These are phyloP conservation scores for Scaptomyza reducta DNA, from an alignment of 2,888 invertebrate species.

Conservation along the genomic window DNA sequence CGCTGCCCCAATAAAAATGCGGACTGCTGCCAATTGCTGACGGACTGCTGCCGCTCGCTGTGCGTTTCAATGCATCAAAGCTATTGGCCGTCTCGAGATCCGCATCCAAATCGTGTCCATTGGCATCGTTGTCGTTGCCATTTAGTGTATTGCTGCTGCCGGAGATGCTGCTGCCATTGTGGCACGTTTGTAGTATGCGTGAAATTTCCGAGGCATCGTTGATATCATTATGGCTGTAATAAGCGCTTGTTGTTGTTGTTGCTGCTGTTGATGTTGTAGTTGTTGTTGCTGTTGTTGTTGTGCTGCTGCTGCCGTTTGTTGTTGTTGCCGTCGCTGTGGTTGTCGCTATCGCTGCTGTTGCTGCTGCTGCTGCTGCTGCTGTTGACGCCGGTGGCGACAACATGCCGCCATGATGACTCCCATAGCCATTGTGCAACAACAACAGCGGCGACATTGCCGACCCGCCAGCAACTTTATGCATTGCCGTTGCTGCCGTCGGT, in stretches of 20 bases:
- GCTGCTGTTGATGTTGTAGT: conserved; percentile 17
- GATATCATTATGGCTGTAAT: conserved; percentile 81
- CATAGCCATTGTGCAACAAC: conserved; percentile 56
- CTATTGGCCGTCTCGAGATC: conserved; percentile 53
- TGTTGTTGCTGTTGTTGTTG: conserved; percentile 12
- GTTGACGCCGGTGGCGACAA: conserved; percentile 59
- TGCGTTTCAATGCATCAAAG: conserved; percentile 76
- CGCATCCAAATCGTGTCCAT: conserved; percentile 30
- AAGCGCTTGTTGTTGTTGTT: conserved; percentile 37
- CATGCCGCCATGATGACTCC: conserved; percentile 37
- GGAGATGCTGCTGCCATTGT: conserved; percentile 75
- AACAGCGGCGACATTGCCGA: conserved; percentile 38
- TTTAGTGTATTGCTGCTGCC: conserved; percentile 29
- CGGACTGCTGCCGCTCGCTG: conserved; percentile 30
- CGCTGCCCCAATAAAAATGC: conserved; percentile 62
- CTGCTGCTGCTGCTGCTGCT: conserved; percentile 9
- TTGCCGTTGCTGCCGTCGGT: conserved; percentile 12
- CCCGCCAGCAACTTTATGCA: conserved; percentile 31
- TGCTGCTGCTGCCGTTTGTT: conserved; percentile 7
- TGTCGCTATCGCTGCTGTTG: conserved; percentile 21
- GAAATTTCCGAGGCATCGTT: conserved; percentile 84
- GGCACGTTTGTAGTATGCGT: conserved; percentile 84
- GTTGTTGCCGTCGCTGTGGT: conserved; percentile 5
- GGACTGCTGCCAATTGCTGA: conserved; percentile 41
- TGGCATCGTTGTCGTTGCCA: conserved; percentile 42